Evolutionary conservation across 2,888 invertebrate genomes (phyloP).

Genomic region (Luffia ferchaultella): DNA sequence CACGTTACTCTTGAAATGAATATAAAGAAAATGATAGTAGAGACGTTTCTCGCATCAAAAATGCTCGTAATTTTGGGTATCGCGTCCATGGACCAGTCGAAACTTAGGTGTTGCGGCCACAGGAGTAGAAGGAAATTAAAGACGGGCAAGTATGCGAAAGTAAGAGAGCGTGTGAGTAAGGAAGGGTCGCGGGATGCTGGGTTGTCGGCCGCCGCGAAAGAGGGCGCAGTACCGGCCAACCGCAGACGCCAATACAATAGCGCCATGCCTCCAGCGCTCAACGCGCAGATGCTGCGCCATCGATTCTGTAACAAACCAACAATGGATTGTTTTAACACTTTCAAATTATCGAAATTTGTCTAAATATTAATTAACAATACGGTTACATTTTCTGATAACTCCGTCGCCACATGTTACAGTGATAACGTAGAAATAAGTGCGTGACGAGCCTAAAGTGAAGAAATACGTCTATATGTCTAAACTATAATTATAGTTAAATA

Average conservation of each 20-base stretch:
- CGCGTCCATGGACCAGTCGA: conserved; percentile 99
- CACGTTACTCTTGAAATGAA: conserved; percentile 49
- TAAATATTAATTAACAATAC: too few relatives aligned
- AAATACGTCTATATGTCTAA: too few relatives aligned
- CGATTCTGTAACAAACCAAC: conserved; percentile 70
- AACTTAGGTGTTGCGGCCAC: conserved; percentile 88
- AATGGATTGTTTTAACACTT: conserved; percentile 10
- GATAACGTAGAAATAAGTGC: too few relatives aligned
- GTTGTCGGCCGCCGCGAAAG: conserved; percentile 95
- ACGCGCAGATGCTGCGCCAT: conserved; percentile 73
- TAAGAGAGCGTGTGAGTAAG: conserved; percentile 81
- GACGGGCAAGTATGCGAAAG: conserved; percentile 91
- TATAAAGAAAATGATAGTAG: conserved; percentile 79
- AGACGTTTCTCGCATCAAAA: conserved; percentile 81
- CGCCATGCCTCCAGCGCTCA: conserved; percentile 72
- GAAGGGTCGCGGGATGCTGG: conserved; percentile 91
- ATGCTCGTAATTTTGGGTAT: conserved; percentile 84
- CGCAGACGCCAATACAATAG: conserved; percentile 80
- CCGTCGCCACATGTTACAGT: too few relatives aligned
- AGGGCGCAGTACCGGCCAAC: conserved; percentile 77
- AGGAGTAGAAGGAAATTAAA: conserved; percentile 89
- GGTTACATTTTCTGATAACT: too few relatives aligned
- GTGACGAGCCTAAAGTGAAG: too few relatives aligned
- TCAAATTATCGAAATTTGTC: too few relatives aligned
- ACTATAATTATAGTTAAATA: too few relatives aligned